phyloP scores from a whole-genome alignment of 2,888 invertebrate genomes.

The Clepsis dumicolana region DNA sequence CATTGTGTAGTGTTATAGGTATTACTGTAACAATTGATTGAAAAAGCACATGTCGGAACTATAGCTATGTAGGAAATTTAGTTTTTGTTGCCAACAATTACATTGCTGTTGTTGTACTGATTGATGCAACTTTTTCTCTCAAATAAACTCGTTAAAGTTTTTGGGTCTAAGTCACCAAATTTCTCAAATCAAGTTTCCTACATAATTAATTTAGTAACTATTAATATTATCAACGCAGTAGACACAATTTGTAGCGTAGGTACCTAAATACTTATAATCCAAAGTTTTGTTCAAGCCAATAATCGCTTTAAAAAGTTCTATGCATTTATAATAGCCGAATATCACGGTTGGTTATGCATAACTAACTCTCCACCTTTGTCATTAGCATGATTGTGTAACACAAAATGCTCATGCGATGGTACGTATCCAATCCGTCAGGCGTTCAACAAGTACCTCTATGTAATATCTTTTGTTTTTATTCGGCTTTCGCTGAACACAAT shows the following conservation, averaged over 20 bases:
- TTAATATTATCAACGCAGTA: no score
- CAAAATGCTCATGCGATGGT: slow-evolving; percentile 37
- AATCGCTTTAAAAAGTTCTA: slow-evolving; percentile 17
- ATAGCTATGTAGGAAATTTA: no score
- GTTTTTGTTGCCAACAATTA: no score
- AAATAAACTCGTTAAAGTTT: no score
- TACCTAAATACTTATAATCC: neutral
- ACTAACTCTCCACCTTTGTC: slow-evolving; percentile 41
- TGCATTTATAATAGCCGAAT: slow-evolving; percentile 19
- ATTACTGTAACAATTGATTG: slow-evolving; percentile 23
- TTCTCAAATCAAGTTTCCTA: neutral
- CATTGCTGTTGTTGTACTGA: no score
- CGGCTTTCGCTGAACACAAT: slow-evolving; percentile 78
- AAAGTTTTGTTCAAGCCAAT: neutral
- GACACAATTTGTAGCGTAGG: neutral
- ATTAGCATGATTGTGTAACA: slow-evolving; percentile 43
- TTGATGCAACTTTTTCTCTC: no score
- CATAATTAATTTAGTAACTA: neutral
- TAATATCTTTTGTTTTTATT: slow-evolving; percentile 73
- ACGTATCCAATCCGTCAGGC: slow-evolving; percentile 41
- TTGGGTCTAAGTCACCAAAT: no score
- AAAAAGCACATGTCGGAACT: slow-evolving; percentile 7
- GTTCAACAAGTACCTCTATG: slow-evolving; percentile 52
- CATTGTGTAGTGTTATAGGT: slow-evolving; percentile 8
- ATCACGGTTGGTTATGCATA: slow-evolving; percentile 31